These are phyloP conservation scores for Trissolcus basalis DNA, from an alignment of 1,140 invertebrate genomes.

Conservation along the genomic window DNA sequence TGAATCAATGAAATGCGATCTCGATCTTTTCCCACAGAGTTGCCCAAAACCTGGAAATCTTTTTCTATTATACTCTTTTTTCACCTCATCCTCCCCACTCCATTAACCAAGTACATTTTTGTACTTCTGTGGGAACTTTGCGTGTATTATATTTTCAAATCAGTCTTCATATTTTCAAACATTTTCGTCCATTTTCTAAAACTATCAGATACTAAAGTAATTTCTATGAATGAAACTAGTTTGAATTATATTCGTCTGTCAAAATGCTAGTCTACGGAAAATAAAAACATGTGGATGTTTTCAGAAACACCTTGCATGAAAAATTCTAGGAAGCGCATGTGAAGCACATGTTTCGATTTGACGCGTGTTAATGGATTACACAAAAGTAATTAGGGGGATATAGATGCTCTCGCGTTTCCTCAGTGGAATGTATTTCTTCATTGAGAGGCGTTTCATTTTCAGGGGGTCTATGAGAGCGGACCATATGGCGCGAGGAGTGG, in stretches of 20 bases:
- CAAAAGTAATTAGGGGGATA: conserved; percentile 34
- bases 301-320: conserved; percentile 15
- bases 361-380: conserved; percentile 33
- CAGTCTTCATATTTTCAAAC: too few species aligned
- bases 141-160: too few species aligned
- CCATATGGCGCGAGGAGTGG: conserved; percentile 67
- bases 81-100: too few species aligned
- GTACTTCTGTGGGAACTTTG: too few species aligned
- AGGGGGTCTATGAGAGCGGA: conserved; percentile 22
- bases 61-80: conserved; percentile 66
- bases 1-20: conserved; percentile 58
- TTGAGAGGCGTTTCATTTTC: conserved; percentile 32
- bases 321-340: conserved; percentile 13
- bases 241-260: too few species aligned
- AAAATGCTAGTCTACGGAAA: background rate
- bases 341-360: conserved; percentile 23
- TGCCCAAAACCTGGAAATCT: conserved; percentile 70
- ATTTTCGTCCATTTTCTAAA: too few species aligned
- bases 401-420: conserved; percentile 15
- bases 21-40: conserved; percentile 71
- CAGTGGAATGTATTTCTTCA: conserved; percentile 12
- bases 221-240: too few species aligned
- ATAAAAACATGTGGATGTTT: background rate
- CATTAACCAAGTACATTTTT: too few species aligned
- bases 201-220: too few species aligned